Conservation (phyloP, 2,797 vertebrate genomes). For the Spatula versicolor region DNA sequence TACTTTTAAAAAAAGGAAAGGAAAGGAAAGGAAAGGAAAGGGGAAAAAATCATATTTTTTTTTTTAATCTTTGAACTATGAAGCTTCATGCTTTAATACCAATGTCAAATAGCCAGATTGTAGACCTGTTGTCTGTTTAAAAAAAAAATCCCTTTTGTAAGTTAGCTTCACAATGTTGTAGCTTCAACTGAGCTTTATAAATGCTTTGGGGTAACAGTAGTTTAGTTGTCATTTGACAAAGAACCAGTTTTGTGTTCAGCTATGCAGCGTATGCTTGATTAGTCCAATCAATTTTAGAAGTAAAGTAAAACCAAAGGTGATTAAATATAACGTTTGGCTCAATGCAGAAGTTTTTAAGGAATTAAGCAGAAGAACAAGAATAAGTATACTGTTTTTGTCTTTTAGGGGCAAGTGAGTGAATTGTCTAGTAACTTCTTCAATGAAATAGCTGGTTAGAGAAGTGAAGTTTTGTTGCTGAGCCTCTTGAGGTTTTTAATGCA, state of each 20-base stretch:
- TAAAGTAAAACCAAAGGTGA: background rate
- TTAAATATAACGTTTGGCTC: background rate
- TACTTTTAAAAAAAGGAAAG: background rate
- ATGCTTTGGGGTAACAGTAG: background rate
- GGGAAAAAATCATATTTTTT: too few relatives aligned
- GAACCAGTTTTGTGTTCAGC: background rate
- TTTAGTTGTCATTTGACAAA: background rate
- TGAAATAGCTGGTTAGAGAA: conserved; percentile 56
- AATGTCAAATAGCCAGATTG: background rate
- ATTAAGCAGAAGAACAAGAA: conserved; percentile 50
- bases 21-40: too few relatives aligned
- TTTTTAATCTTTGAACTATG: too few relatives aligned
- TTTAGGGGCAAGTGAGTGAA: background rate
- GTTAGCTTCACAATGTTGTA: background rate
- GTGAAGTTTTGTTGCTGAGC: background rate
- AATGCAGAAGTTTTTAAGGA: conserved; percentile 37
- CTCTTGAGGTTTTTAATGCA: background rate
- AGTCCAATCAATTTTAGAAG: background rate
- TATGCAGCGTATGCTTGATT: background rate
- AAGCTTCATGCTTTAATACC: background rate
- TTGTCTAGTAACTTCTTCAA: conserved; percentile 9
- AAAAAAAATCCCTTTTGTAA: background rate
- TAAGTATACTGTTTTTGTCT: background rate
- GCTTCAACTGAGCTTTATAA: background rate
- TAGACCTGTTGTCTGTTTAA: background rate